Evolutionary conservation across 2,797 vertebrate genomes (phyloP), one percentile per base, ranked within the genome.

Genomic region (Danio aesculapii): DNA sequence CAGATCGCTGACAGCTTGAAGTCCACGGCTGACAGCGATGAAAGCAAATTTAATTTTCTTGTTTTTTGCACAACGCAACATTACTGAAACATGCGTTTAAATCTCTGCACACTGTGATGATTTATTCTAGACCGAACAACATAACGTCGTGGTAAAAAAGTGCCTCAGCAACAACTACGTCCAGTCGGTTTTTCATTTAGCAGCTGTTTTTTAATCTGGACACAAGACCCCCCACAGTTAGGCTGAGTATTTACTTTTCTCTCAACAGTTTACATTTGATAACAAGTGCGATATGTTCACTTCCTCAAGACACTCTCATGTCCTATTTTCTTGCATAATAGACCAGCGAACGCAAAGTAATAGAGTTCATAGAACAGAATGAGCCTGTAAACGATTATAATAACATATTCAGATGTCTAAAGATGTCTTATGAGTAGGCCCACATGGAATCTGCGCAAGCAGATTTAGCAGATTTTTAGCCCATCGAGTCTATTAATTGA

Each of bases 1-100:
- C 82, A 86, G 77, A 73, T 17, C 84, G 77, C 49, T 58, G 85
- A 81, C 88, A 87, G 82, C 50, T 81, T 50, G 85, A 86, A 88
- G 90, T 81, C 79, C 43, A 61, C 13, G 55, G 63, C 46, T 75
- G 89, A 91, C 89, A 53, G 52, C 58, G 46, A 55, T 61, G 64
- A 70, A 64, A 61, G 14, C 70, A 46, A 64, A 81, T 70, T 63
- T 62, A 44, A 69, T 70, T 69, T 83, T 62, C 64, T n/a, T n/a
- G 43, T n/a, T 61, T 71, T 57, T 21, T 39, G 79, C 81, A 70
- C 70, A 67, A 39, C 8, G 52, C 79, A 17, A 49, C 70, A 67
- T 81, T 81, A 80, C 5, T 49, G 61, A 74, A 74, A 67, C 69
- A 73, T 49, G 7, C 19, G 39, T 50, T 67, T 73, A 44, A 71